Evolutionary conservation across 23 tunicate genomes (phyloP).

Genomic region (Trididemnum miniatum): DNA sequence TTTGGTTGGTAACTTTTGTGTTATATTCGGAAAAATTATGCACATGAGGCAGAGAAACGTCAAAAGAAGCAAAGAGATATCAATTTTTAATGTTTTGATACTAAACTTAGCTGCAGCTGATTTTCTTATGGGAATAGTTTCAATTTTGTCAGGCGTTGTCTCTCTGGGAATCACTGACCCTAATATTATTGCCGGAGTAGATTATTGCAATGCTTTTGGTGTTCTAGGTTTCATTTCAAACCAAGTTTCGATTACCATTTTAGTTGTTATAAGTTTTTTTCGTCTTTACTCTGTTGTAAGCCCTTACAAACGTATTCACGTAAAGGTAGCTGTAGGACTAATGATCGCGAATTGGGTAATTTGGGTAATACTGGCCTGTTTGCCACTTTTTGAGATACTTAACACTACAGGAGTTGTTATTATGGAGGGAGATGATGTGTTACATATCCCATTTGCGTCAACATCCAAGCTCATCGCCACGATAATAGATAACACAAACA

Average conservation of each 20-base stretch:
- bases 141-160: background rate
- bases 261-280: background rate
- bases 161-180: background rate
- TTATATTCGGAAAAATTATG: background rate
- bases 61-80: background rate
- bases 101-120: background rate
- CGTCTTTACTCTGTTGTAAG: background rate
- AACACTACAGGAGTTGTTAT: background rate
- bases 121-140: background rate
- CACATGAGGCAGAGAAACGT: background rate
- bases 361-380: background rate
- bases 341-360: background rate
- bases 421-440: background rate
- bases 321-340: background rate
- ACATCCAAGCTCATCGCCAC: background rate
- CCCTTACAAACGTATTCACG: background rate
- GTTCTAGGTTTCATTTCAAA: background rate
- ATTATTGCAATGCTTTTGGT: background rate
- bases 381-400: background rate
- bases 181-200: background rate
- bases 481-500: background rate
- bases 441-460: background rate
- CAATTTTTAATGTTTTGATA: background rate
- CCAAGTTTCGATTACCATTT: background rate
- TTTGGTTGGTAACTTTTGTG: background rate